Conservation (phyloP, 1,140 invertebrate genomes). For the Saxidomus purpurata region DNA sequence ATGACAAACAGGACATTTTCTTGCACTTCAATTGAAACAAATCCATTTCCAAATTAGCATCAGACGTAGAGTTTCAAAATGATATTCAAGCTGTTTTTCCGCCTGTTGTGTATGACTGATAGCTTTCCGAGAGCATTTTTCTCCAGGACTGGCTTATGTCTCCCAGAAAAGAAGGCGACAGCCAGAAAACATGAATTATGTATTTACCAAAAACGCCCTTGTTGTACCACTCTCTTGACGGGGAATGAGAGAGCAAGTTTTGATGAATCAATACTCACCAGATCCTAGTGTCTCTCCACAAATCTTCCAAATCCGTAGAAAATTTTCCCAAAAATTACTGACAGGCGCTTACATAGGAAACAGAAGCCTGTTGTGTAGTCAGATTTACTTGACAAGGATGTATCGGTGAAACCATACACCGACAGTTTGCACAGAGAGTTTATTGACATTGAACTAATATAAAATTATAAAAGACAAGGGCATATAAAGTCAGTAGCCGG, state of each 20-base stretch:
- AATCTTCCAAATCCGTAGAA: constrained; percentile 11
- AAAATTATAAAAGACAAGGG: not conserved
- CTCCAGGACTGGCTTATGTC: constrained; percentile 12
- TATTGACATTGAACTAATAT: not conserved
- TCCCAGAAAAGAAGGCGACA: not conserved
- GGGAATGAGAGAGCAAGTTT: constrained; percentile 28
- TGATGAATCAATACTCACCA: constrained; percentile 52
- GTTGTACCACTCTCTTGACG: constrained; percentile 43
- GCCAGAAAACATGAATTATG: constrained; percentile 56
- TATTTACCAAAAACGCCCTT: constrained; percentile 39
- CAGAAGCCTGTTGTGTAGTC: not conserved
- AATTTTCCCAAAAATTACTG: constrained; percentile 28
- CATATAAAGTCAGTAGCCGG: not conserved
- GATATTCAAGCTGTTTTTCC: not conserved
- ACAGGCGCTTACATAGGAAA: constrained; percentile 41
- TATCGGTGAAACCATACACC: constrained; percentile 21
- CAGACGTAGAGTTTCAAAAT: too few relatives aligned
- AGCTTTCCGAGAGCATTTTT: not conserved
- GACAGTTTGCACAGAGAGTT: not conserved
- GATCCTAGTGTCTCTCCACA: constrained; percentile 11
- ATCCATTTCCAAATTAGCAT: constrained; percentile 4
- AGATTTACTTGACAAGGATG: constrained; percentile 18
- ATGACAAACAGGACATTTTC: not conserved
- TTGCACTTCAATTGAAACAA: constrained; percentile 15
- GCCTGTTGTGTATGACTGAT: constrained; percentile 26